Evolutionary conservation across 1,140 invertebrate species (phyloP).

Genomic region (Anagrus nilaparvatae): DNA sequence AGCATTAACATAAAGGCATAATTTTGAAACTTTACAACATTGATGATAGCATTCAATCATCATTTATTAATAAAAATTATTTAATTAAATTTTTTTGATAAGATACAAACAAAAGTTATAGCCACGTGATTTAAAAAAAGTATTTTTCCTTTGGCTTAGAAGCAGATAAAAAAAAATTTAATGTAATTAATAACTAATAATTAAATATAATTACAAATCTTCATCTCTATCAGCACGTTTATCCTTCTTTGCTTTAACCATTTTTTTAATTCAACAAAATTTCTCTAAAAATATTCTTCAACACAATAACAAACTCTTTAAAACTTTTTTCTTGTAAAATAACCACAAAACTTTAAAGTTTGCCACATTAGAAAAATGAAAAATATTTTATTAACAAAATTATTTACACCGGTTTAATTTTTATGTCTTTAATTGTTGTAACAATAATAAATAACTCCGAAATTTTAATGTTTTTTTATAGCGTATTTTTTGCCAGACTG

Average conservation of each 20-base stretch:
- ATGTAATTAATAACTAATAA: constrained; percentile 18
- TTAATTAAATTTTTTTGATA: background rate
- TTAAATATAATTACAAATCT: constrained; percentile 49
- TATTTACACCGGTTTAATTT: too few relatives aligned
- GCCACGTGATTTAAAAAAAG: constrained; percentile 1
- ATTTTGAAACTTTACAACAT: too few relatives aligned
- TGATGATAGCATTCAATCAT: too few relatives aligned
- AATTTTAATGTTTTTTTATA: too few relatives aligned
- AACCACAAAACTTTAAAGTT: constrained; percentile 15
- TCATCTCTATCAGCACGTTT: constrained; percentile 53
- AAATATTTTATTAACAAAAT: too few relatives aligned
- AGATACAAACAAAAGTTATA: background rate
- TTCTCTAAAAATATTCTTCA: constrained; percentile 8
- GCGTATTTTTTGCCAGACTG: too few relatives aligned
- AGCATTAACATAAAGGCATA: too few relatives aligned
- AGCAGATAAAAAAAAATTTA: constrained; percentile 6
- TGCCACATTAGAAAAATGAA: constrained; percentile 26
- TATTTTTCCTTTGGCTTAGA: too few relatives aligned
- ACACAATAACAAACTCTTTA: constrained; percentile 6
- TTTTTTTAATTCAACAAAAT: constrained; percentile 28
- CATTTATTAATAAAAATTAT: background rate
- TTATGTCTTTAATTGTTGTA: too few relatives aligned
- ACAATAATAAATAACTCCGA: too few relatives aligned
- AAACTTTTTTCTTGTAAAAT: constrained; percentile 15
- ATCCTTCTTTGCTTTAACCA: constrained; percentile 61